Base-by-base conservation (phyloP, 1,140 invertebrate genomes). In the Meloidogyne hapla region DNA sequence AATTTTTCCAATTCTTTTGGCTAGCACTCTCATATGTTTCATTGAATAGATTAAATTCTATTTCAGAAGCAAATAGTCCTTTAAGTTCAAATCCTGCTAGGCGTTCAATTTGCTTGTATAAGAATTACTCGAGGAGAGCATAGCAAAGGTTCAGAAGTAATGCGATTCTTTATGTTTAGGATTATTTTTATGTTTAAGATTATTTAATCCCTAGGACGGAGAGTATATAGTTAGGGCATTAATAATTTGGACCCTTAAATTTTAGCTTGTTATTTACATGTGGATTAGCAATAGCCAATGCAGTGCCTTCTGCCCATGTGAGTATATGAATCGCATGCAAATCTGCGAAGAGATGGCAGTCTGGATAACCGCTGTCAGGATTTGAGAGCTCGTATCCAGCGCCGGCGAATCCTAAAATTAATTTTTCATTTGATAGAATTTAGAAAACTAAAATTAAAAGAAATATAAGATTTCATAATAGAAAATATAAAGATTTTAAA, bases 41-140 rank as follows among this genome's bases (percentile, higher is more conserved):
- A 64, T 64, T 65, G 23, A 73, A 73, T 1, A 73, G 2, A 21
- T 63, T 26, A 33, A 73, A 73, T 21, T 73, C 71, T 23, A 73
- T 13, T 63, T 73, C 71, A 38, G 45, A 61, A 18, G 71, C 71
- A 13, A 73, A n/a, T 21, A 63, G 38, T 10, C 56, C 71, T 33
- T 61, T 42, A 25, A 73, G 56, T 15, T 40, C 56, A 8, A 63
- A 33, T 12, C 15, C 13, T 23, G 56, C 23, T 0, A 73, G 48
- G 12, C 56, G 42, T n/a, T 73, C 40, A 33, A 73, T 25, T 28
- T 73, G 71, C 0, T n/a, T 28, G 56, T 15, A 21, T n/a, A 8
- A 73, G 56, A 23, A 73, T 73, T 56, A 40, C 56, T 10, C 56
- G 23, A 0, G 71, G 71, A 40, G 71, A 42, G 33, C 71, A 73